Evolutionary conservation across 1,140 invertebrate genomes (phyloP).

Genomic region (silkworm (Bombyx mori)): ASM3026992v2 NC_085111.1:14142501-14143000

Average conservation of each 20-base stretch:
- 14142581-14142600: constrained; percentile 78
- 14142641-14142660: constrained; percentile 88
- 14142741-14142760: background rate
- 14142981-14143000: too few relatives aligned
- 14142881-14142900: constrained; percentile 74
- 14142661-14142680: constrained; percentile 89
- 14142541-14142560: constrained; percentile 89
- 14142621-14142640: constrained; percentile 95
- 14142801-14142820: background rate
- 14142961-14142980: constrained; percentile 69
- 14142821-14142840: constrained; percentile 65
- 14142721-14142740: constrained; percentile 13
- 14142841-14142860: constrained; percentile 78
- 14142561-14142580: constrained; percentile 85
- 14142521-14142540: constrained; percentile 79
- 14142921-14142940: constrained; percentile 68
- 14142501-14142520: too few relatives aligned
- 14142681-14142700: background rate
- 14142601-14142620: constrained; percentile 94
- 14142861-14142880: constrained; percentile 75
- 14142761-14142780: background rate
- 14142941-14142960: constrained; percentile 81
- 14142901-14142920: constrained; percentile 75
- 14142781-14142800: background rate
- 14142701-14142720: background rate